Base-by-base conservation (phyloP, 2,888 invertebrate species). In the Protonemura montana region DNA sequence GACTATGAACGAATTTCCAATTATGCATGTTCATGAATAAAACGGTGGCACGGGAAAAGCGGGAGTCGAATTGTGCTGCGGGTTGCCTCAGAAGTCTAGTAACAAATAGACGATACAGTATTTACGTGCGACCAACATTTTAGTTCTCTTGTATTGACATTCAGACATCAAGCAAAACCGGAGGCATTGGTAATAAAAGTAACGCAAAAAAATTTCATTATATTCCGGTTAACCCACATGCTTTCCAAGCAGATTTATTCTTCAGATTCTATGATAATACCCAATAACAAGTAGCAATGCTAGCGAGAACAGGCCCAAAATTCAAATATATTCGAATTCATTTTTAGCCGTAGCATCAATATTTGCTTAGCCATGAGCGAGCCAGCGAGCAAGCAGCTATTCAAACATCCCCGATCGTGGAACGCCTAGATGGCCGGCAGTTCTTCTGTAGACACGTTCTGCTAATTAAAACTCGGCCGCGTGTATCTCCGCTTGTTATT, bases 311-410 rank as follows among this genome's bases (percentile, higher is more conserved):
- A 59, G 16, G 59, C 21, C 21, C 59, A 21, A 59, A 59, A 59
- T 59, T 59, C 59, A 59, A 59, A 59, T 6, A 28, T 78, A 78
- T 78, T 16, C 5, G 10, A 78, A 78, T 78, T 78, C 26, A 78
- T 78, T 78, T 78, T 78, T 78, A 28, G 78, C 78, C 28, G 78
- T 78, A 26, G 28, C 28, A 78, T 78, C 78, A 78, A 78, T 78
- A 28, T 78, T 78, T 78, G 78, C 5, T 25, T 78, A 25, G 21
- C 21, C 59, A 59, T 59, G 59, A 59, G 59, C 59, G n/a, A n/a
- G n/a, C 35, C 35, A 35, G 3, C 5, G 5, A 35, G 35, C 35
- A 10, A 13, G 59, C 59, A 13, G 59, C 59, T 59, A 59, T 59
- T 59, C 59, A 78, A 78, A 78, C 28, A 78, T 28, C 6, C 2